A percentile compares a stretch with the other conserved stretches of the same genome.
phyloP scores from a whole-genome alignment of 2,888 invertebrate genomes.

The Invenusta paracnida region DNA sequence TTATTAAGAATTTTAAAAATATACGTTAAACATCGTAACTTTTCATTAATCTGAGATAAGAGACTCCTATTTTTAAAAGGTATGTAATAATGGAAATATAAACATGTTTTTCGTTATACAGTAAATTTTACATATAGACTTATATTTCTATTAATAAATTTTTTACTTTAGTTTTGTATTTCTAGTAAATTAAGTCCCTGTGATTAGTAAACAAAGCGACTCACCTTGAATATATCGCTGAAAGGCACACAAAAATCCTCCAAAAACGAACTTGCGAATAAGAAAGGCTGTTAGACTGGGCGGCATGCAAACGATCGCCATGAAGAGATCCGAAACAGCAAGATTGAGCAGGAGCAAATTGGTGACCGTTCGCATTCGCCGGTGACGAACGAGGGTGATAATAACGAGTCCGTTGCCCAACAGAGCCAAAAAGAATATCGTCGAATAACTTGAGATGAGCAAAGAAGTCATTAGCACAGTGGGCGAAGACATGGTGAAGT shows the following conservation, averaged over 20 bases:
- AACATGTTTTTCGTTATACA: neutral
- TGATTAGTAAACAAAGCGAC: neutral
- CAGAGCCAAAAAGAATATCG: constrained; percentile 1
- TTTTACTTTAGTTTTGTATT: too few species aligned
- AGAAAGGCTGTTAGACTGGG: constrained; percentile 19
- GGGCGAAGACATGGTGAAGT: neutral
- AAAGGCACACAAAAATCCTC: constrained; percentile 20
- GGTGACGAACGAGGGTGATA: constrained; percentile 12
- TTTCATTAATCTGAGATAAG: too few species aligned
- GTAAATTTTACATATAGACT: neutral
- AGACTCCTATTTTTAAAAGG: too few species aligned
- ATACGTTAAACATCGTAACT: too few species aligned
- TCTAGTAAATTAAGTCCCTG: too few species aligned
- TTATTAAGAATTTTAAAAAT: too few species aligned
- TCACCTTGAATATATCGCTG: constrained; percentile 32
- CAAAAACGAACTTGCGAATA: constrained; percentile 31
- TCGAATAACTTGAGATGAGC: neutral
- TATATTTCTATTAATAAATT: neutral
- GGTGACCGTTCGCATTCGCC: constrained; percentile 20
- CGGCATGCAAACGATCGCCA: constrained; percentile 36
- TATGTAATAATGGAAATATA: too few species aligned
- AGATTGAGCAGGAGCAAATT: constrained; percentile 13
- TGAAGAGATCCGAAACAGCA: constrained; percentile 29
- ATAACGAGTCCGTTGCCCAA: constrained; percentile 27
- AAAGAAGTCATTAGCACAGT: neutral